Base-by-base conservation (phyloP, 30 jellyfish, hydroid and myxozoan species). In the Chironex yamaguchii region DNA sequence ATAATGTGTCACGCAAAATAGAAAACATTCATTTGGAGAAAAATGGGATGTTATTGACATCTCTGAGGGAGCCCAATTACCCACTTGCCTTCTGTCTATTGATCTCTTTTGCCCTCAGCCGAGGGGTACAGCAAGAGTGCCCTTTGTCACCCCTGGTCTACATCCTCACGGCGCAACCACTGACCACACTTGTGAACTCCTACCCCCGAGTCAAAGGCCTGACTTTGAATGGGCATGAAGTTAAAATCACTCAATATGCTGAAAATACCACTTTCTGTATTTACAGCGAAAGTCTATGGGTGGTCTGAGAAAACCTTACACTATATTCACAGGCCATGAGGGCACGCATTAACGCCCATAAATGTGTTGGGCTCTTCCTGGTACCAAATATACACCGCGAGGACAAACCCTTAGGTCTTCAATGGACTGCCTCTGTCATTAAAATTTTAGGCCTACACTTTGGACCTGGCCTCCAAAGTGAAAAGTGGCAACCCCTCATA, bases 51-150 rank as follows among this genome's bases (percentile, higher is more conserved):
- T n/a, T n/a, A n/a, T n/a, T n/a, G n/a, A n/a, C n/a, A n/a, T n/a
- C n/a, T n/a, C n/a, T n/a, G n/a, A n/a, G n/a, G n/a, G n/a, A n/a
- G n/a, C n/a, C n/a, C n/a, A n/a, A n/a, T n/a, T n/a, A n/a, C n/a
- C n/a, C n/a, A n/a, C n/a, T n/a, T n/a, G n/a, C n/a, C n/a, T n/a
- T n/a, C n/a, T n/a, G n/a, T n/a, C n/a, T n/a, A n/a, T n/a, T n/a
- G n/a, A n/a, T n/a, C n/a, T n/a, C n/a, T n/a, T n/a, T n/a, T n/a
- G n/a, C n/a, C n/a, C n/a, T n/a, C n/a, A n/a, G n/a, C n/a, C n/a
- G 84, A 31, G 87, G 87, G 2, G 87, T 42, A 3, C 49, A 74
- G 21, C 87, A 74, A 74, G 87, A 74, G 4, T 74, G 87, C 76
- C 87, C 87, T 1, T 54, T 74, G n/a, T 74, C 2, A n/a, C 87